Evolutionary conservation across 2,888 invertebrate species (phyloP).

Genomic region (Venusia cambrica): DNA sequence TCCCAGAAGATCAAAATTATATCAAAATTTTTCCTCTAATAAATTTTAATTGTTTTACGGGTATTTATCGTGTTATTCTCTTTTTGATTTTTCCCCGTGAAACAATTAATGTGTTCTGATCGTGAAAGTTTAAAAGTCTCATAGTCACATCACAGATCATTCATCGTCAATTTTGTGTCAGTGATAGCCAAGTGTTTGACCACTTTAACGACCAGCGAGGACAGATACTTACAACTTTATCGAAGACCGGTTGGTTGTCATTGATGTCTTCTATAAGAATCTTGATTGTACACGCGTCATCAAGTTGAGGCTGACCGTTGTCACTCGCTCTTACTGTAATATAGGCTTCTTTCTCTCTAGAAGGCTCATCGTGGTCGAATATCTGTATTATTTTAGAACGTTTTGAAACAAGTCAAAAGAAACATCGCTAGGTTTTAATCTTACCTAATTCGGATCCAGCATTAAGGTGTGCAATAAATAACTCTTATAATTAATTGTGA

Average conservation of each 20-base stretch:
- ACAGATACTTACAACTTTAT: slow-evolving; percentile 85
- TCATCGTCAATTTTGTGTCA: too few relatives aligned
- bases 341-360: slow-evolving; percentile 90
- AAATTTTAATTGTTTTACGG: too few relatives aligned
- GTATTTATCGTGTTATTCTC: too few relatives aligned
- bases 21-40: too few relatives aligned
- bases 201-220: too few relatives aligned
- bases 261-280: slow-evolving; percentile 95
- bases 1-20: too few relatives aligned
- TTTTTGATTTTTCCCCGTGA: too few relatives aligned
- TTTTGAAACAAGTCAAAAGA: slow-evolving; percentile 14
- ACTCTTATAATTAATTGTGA: too few relatives aligned
- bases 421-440: slow-evolving; percentile 1
- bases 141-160: too few relatives aligned
- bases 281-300: slow-evolving; percentile 96
- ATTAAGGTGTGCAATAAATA: slow-evolving; percentile 26
- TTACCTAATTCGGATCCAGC: slow-evolving; percentile 39
- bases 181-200: too few relatives aligned
- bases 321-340: slow-evolving; percentile 95
- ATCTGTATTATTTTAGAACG: slow-evolving; percentile 62
- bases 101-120: too few relatives aligned
- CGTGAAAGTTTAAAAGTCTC: too few relatives aligned
- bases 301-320: slow-evolving; percentile 93
- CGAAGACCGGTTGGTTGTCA: slow-evolving; percentile 92
- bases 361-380: slow-evolving; percentile 95